Evolutionary conservation across 2,113 vertebrate species (phyloP).

Genomic region (Macrotus californicus): DNA sequence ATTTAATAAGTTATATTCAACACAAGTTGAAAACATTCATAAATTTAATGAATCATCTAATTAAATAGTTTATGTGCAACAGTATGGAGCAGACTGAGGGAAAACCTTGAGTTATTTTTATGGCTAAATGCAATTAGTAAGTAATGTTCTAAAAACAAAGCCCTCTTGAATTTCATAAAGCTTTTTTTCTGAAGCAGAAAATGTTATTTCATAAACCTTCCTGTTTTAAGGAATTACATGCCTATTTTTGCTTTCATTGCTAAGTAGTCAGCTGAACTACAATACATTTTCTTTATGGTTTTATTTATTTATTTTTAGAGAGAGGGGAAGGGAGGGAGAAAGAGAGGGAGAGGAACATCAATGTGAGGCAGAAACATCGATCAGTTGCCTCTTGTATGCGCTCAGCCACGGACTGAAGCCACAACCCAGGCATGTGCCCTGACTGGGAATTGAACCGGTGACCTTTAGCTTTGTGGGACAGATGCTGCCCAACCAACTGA

Average conservation of each 20-base stretch:
- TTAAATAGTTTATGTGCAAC: constrained; percentile 39
- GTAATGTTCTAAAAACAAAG: constrained; percentile 51
- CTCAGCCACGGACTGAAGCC: too few relatives aligned
- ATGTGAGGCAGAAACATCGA: too few relatives aligned
- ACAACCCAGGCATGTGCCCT: too few relatives aligned
- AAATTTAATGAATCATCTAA: constrained; percentile 66
- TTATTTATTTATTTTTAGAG: too few relatives aligned
- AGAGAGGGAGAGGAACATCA: too few relatives aligned
- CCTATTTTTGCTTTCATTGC: constrained; percentile 5
- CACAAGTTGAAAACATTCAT: constrained; percentile 43
- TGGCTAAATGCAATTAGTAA: constrained; percentile 40
- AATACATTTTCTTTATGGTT: not conserved
- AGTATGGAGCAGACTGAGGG: not conserved
- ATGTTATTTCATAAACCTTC: constrained; percentile 24
- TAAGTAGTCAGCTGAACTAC: constrained; percentile 22
- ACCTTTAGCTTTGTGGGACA: too few relatives aligned
- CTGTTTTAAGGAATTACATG: not conserved
- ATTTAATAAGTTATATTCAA: constrained; percentile 49
- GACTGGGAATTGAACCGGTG: too few relatives aligned
- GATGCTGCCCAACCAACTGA: too few relatives aligned
- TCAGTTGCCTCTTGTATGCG: too few relatives aligned
- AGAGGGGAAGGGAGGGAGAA: too few relatives aligned
- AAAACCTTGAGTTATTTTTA: constrained; percentile 32
- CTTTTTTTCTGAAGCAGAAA: not conserved
- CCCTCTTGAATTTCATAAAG: constrained; percentile 36